Conservation (phyloP, 2,797 vertebrate species). For the Anabacerthia variegaticeps region DNA sequence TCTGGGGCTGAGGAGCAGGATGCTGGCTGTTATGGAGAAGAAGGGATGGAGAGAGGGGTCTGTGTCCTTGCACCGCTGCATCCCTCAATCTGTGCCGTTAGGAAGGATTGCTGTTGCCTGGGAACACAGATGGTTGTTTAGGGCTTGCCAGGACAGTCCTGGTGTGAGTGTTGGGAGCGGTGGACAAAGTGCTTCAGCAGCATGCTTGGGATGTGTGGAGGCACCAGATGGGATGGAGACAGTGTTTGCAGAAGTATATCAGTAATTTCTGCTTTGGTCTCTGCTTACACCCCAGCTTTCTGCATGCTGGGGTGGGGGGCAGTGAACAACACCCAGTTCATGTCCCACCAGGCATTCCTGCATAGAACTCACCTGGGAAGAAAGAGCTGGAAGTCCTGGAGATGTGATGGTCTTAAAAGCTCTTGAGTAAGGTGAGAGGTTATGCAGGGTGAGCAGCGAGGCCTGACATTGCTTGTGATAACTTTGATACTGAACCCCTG, state of each 20-base stretch:
- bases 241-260: background rate
- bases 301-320: background rate
- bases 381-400: background rate
- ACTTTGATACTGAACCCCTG: background rate
- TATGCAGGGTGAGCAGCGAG: background rate
- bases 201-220: background rate
- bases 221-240: background rate
- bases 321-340: background rate
- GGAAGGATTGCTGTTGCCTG: background rate
- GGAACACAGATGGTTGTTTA: background rate
- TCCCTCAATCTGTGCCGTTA: background rate
- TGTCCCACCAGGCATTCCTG: background rate
- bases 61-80: background rate
- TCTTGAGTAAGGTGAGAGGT: background rate
- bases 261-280: background rate
- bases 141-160: background rate
- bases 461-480: background rate
- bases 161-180: background rate
- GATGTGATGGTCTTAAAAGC: background rate
- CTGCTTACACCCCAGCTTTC: background rate
- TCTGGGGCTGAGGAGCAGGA: rapidly evolving
- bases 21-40: rapidly evolving
- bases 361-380: rapidly evolving
- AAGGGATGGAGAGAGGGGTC: background rate
- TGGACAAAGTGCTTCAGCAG: background rate